Conservation (phyloP, 1,140 invertebrate species). For the Scaptomyza montana region DNA sequence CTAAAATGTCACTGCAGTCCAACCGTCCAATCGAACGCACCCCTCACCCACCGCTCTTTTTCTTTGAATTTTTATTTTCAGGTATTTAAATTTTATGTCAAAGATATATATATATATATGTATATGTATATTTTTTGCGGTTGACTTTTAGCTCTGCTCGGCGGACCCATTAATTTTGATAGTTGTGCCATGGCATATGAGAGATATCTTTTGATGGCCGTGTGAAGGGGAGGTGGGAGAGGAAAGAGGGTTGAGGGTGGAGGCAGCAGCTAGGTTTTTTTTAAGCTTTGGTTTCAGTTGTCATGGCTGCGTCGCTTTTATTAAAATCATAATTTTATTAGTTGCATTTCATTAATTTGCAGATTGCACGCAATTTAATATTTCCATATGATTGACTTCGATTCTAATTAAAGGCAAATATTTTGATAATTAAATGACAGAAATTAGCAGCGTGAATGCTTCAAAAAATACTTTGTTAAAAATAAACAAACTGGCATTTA, state of each 20-base stretch:
- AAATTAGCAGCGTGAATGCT: constrained; percentile 37
- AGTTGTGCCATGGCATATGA: constrained; percentile 64
- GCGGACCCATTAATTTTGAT: constrained; percentile 76
- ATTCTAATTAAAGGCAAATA: constrained; percentile 78
- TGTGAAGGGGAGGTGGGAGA: background rate
- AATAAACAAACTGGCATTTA: background rate
- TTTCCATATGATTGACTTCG: constrained; percentile 76
- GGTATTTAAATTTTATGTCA: constrained; percentile 75
- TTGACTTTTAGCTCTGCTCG: constrained; percentile 19
- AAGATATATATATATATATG: background rate
- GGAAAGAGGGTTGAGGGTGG: background rate
- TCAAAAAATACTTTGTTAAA: background rate
- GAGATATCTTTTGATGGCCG: constrained; percentile 70
- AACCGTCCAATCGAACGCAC: constrained; percentile 4
- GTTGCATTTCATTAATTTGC: constrained; percentile 77
- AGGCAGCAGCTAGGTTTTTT: background rate
- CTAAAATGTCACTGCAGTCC: constrained; percentile 76
- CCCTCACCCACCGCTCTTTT: background rate
- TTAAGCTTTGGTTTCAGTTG: constrained; percentile 49
- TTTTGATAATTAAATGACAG: constrained; percentile 68
- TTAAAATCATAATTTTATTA: constrained; percentile 78
- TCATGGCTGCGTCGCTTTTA: constrained; percentile 57
- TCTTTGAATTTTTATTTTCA: constrained; percentile 35
- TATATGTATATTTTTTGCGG: constrained; percentile 43
- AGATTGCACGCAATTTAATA: constrained; percentile 72